Conservation (phyloP, 2,113 vertebrate species). For the Axis porcinus region DNA sequence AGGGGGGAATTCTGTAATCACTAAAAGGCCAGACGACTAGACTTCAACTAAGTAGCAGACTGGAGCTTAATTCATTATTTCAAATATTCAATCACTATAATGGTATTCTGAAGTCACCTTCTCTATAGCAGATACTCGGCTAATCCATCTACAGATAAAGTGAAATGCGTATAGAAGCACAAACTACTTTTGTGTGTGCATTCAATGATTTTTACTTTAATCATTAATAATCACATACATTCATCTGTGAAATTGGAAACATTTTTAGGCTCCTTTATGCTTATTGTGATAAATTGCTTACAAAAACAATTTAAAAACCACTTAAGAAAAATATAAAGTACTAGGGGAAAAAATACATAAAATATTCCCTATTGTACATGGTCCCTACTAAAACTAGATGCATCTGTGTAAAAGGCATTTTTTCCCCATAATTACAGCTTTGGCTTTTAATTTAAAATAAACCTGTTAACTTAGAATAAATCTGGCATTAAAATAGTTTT, state of each 20-base stretch:
- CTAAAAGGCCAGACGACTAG: not conserved
- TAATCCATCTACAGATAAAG: not conserved
- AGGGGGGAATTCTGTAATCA: not conserved
- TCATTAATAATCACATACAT: not conserved
- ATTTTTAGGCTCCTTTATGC: not conserved
- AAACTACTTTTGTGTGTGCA: not conserved
- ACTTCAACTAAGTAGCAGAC: not conserved
- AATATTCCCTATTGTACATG: not conserved
- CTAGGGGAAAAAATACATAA: not conserved
- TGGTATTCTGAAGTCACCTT: not conserved
- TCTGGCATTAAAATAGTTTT: not conserved
- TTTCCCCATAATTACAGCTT: not conserved
- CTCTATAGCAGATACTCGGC: not conserved
- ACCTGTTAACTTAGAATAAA: constrained; percentile 20
- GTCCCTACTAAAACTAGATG: not conserved
- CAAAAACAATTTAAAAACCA: constrained; percentile 27
- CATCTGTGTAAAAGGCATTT: not conserved
- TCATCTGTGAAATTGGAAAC: not conserved
- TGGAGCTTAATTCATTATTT: not conserved
- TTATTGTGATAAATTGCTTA: constrained; percentile 3
- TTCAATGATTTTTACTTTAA: not conserved
- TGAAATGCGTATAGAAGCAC: not conserved
- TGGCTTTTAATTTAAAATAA: constrained; percentile 53
- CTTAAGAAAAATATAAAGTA: not conserved
- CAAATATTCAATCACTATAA: not conserved